Percentiles rank a stretch among this genome's conserved stretches.
Conservation (phyloP, 2,888 invertebrate genomes). For the Hydriomena furcata region DNA sequence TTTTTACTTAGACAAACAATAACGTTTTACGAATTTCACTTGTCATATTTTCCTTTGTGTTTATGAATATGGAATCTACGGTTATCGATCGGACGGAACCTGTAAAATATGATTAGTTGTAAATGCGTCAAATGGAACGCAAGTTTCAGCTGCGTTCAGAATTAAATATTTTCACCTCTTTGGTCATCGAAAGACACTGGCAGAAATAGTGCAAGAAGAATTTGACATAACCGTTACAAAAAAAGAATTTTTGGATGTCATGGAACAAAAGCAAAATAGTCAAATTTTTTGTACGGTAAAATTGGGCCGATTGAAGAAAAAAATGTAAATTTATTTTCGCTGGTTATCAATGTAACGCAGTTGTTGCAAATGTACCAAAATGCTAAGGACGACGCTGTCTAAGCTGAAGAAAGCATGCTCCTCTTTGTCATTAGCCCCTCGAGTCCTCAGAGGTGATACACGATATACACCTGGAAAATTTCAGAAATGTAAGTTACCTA, state of each 20-base stretch:
- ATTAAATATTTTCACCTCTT: not conserved
- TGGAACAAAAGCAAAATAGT: constrained; percentile 28
- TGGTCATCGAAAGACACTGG: constrained; percentile 33
- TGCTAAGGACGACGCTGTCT: constrained; percentile 50
- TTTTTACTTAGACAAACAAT: too few species aligned
- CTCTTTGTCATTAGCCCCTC: constrained; percentile 41
- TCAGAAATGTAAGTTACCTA: constrained; percentile 48
- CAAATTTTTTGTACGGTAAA: constrained; percentile 30
- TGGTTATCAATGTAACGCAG: constrained; percentile 44
- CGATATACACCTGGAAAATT: constrained; percentile 42
- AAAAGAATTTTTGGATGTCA: constrained; percentile 22
- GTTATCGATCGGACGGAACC: too few species aligned
- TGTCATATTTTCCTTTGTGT: too few species aligned
- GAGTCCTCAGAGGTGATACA: constrained; percentile 42
- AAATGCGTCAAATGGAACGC: constrained; percentile 2
- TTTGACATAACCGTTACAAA: constrained; percentile 14
- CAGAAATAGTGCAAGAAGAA: constrained; percentile 31
- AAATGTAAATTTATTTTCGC: constrained; percentile 62
- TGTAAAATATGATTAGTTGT: not conserved
- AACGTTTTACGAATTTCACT: too few species aligned
- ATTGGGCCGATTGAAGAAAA: constrained; percentile 28
- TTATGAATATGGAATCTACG: too few species aligned
- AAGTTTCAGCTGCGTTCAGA: constrained; percentile 19
- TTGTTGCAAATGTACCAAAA: constrained; percentile 38
- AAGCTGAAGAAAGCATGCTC: constrained; percentile 50